phyloP scores from a whole-genome alignment of 2,113 vertebrate genomes.

The Cervus canadensis region DNA sequence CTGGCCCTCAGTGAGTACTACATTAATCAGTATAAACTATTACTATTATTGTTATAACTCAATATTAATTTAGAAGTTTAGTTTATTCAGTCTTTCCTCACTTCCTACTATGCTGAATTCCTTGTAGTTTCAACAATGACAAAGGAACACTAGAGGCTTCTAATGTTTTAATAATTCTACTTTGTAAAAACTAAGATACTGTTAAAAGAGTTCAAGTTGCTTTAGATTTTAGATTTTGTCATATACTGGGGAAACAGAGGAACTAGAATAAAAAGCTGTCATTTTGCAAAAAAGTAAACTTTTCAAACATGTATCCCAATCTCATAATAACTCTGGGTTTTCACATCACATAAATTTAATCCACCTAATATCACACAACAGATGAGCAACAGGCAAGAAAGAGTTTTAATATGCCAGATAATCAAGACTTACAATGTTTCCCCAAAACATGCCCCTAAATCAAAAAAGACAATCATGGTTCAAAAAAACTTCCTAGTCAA shows the following conservation, averaged over 20 bases:
- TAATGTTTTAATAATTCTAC: neutral
- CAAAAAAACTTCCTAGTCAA: neutral
- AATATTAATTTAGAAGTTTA: neutral
- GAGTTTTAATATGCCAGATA: neutral
- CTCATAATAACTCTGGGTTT: neutral
- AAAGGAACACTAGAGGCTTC: neutral
- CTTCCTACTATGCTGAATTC: neutral
- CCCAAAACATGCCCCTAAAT: slow-evolving; percentile 12
- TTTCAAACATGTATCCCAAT: neutral
- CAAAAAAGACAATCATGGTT: neutral
- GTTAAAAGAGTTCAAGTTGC: neutral
- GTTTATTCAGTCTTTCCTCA: neutral
- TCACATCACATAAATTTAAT: slow-evolving; percentile 12
- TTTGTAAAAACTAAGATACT: neutral
- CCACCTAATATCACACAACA: neutral
- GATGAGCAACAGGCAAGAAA: neutral
- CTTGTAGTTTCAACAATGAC: neutral
- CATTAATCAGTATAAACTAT: neutral
- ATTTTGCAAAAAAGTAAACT: neutral
- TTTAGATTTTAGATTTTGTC: slow-evolving; percentile 24
- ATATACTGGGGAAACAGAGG: neutral
- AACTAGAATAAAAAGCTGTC: neutral
- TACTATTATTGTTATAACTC: neutral
- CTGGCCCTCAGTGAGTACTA: neutral
- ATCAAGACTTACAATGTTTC: neutral